Percentiles rank a stretch among this genome's conserved stretches.
Conservation (phyloP, 1,140 invertebrate species). For the Zaprionus africanus region DNA sequence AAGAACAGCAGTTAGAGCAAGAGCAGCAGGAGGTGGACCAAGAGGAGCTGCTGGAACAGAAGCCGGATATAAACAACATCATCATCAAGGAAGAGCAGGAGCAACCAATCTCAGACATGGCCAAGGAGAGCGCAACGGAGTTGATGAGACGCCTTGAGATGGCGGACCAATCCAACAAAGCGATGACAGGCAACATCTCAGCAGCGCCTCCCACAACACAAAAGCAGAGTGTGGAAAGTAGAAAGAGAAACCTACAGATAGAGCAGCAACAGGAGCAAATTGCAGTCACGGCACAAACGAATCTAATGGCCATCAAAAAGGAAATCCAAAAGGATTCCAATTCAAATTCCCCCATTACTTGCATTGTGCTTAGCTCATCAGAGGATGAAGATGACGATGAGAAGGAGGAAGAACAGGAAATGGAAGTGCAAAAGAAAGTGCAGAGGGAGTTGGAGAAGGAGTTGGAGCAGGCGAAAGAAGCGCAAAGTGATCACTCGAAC, state of each 20-base stretch:
- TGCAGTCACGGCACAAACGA: not conserved
- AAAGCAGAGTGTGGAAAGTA: not conserved
- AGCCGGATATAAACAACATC: too few species aligned
- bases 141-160: constrained; percentile 44
- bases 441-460: not conserved
- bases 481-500: constrained; percentile 40
- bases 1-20: too few species aligned
- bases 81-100: not conserved
- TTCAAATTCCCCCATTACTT: too few species aligned
- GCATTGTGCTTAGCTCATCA: constrained; percentile 60
- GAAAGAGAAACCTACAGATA: not conserved
- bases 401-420: not conserved
- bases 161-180: constrained; percentile 32
- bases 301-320: not conserved
- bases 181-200: not conserved
- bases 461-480: not conserved
- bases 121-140: constrained; percentile 31
- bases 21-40: too few species aligned
- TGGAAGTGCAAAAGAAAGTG: not conserved
- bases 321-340: constrained; percentile 16
- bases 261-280: not conserved
- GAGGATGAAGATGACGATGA: constrained; percentile 28
- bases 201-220: not conserved
- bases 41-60: too few species aligned
- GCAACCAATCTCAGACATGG: constrained; percentile 6